Conservation (phyloP, 1,140 invertebrate genomes). For the Magallana gigas region DNA sequence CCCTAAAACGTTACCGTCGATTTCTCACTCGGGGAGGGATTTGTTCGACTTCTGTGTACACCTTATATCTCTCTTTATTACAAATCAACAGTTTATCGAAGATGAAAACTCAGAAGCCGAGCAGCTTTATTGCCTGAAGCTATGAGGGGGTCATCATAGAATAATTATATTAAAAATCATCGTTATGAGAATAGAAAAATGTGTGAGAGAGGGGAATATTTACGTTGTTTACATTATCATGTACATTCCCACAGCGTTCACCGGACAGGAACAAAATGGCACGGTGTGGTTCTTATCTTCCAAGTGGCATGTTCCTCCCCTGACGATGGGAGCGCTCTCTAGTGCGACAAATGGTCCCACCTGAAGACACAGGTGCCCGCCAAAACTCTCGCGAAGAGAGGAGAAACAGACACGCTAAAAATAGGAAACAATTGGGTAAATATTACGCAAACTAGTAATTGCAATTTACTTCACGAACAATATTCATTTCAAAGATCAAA, state of each 20-base stretch:
- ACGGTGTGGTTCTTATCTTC: not conserved
- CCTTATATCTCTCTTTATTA: not conserved
- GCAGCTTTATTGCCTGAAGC: not conserved
- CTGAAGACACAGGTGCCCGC: conserved; percentile 30
- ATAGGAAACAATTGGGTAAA: conserved; percentile 38
- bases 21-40: not conserved
- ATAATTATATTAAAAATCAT: not conserved
- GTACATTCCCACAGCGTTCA: conserved; percentile 30
- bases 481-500: conserved; percentile 37
- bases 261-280: not conserved
- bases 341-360: conserved; percentile 27
- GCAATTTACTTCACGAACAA: conserved; percentile 32
- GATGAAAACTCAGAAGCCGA: not conserved
- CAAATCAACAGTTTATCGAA: not conserved
- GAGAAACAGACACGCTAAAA: conserved; percentile 27
- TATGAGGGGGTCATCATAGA: not conserved
- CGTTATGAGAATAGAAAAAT: not conserved
- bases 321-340: not conserved
- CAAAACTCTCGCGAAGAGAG: conserved; percentile 15
- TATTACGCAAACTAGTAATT: conserved; percentile 36
- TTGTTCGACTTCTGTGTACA: not conserved
- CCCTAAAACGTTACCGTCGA: not conserved
- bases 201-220: not conserved
- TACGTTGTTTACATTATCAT: conserved; percentile 6
- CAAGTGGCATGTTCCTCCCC: conserved; percentile 17